These are phyloP conservation scores for Heliconius hermathena DNA, from an alignment of 1,140 invertebrate genomes.

Conservation along the genomic window DNA sequence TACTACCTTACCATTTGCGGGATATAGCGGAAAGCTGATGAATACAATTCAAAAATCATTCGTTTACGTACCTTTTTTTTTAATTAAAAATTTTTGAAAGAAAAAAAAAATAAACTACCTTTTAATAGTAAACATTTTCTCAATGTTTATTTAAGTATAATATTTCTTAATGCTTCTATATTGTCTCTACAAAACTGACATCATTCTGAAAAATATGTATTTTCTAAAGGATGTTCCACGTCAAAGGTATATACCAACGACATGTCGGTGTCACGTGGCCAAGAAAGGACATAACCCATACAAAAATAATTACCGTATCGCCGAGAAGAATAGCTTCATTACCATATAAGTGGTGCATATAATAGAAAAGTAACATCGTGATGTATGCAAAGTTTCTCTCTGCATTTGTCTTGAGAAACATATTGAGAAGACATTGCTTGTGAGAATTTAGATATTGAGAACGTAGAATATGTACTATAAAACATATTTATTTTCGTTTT, in stretches of 20 bases:
- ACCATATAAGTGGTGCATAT: constrained; percentile 35
- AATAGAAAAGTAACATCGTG: constrained; percentile 6
- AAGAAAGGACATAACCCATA: constrained; percentile 28
- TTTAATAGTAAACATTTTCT: too few species aligned
- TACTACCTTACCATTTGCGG: too few species aligned
- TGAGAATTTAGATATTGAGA: not conserved
- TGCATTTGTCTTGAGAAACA: not conserved
- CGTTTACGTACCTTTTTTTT: too few species aligned
- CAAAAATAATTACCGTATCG: constrained; percentile 42
- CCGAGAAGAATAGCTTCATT: constrained; percentile 44
- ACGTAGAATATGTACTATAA: not conserved
- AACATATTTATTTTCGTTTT: not conserved
- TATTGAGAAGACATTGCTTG: not conserved
- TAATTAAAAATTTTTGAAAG: too few species aligned
- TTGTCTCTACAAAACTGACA: not conserved
- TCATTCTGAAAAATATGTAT: not conserved
- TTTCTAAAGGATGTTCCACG: not conserved
- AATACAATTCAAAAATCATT: too few species aligned
- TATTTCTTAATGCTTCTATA: too few species aligned
- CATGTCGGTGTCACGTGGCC: constrained; percentile 37
- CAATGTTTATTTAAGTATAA: too few species aligned
- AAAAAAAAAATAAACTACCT: too few species aligned
- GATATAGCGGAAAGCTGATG: too few species aligned
- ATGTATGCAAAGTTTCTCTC: constrained; percentile 1
- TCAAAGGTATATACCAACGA: not conserved